Evolutionary conservation across 2,888 invertebrate genomes (phyloP), one percentile per base, ranked within the genome.

Genomic region (Diaphora mendica): DNA sequence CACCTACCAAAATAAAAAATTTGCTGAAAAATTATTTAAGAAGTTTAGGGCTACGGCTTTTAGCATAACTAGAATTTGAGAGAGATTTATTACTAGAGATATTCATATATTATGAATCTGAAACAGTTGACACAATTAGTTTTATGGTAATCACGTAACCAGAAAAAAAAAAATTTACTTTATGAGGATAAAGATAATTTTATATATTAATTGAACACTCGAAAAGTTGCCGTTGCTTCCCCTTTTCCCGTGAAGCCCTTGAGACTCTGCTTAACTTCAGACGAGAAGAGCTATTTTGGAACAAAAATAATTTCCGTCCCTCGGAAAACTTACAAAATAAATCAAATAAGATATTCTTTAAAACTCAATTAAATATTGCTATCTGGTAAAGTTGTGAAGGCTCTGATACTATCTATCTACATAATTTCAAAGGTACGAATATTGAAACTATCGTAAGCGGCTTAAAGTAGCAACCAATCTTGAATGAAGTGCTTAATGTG

Each of bases 371-470:
- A 74, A 68, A 51, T 30, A 11, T 71, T 20, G 11, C 26, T 80
- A 71, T 75, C 8, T 23, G n/a, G 59, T 59, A n/a, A 59, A 66
- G 26, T 23, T 73, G 68, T 74, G 79, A 77, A 83, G 79, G 78
- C 79, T 83, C 79, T 79, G 72, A 84, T 80, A 82, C 80, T 82
- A 82, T 82, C 82, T 79, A 69, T 77, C 79, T 77, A 82, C 82
- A 81, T 83, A 81, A 86, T 82, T 77, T 79, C 77, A 82, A 83
- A 81, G 75, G 80, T 78, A 78, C 74, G 82, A 84, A 83, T 86
- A 87, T 85, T 85, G 85, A 78, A 86, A 87, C 85, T 87, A 85
- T 85, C 86, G 86, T 88, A 87, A 89, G 87, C 86, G 85, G 88
- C 86, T 88, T 89, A 89, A 84, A 88, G 82, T 84, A 86, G 81